Evolutionary conservation across 2,888 invertebrate genomes (phyloP), one percentile per base, ranked within the genome.

Genomic region (Serripes groenlandicus): DNA sequence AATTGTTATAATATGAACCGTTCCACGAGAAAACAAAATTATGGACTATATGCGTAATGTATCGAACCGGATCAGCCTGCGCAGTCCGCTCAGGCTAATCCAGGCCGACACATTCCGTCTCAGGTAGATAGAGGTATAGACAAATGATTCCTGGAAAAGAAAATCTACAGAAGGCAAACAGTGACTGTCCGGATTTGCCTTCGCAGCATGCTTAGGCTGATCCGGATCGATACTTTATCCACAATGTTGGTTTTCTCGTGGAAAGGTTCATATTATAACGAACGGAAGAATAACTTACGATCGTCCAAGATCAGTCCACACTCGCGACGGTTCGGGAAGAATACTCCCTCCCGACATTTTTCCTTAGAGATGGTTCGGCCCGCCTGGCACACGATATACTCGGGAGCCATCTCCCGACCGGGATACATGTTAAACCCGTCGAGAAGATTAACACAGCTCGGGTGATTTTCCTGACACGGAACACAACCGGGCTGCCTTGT

Each of bases 341-440:
- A 90, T 0, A 87, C 54, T 2, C 88, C 89, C 5, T 32, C 54
- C 4, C 49, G 21, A 78, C 90, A 90, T 52, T 81, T 81, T 30
- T 79, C 75, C 3, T 81, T 81, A 28, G 72, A 74, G 23, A 89
- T 58, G 0, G 89, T 89, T 18, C 90, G 73, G 0, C 86, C 87
- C 15, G 71, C 62, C 42, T 76, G 69, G 73, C 90, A 90, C 7
- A 82, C 64, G n/a, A 89, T 75, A 52, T 86, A 90, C 5, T 85
- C 76, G 0, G 74, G 68, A 1, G 85, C 72, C 77, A 87, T 79
- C 30, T 83, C 72, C 23, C 78, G 60, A 5, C 86, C 88, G 4
- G 88, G 88, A 37, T 84, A 83, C 11, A 83, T 73, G 70, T 90
- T 84, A 26, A 78, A 28, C 7, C 90, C 90, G 37, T 90, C 89